phyloP scores from a whole-genome alignment of 2,797 vertebrate species.

The Decapterus maruadsi region DNA sequence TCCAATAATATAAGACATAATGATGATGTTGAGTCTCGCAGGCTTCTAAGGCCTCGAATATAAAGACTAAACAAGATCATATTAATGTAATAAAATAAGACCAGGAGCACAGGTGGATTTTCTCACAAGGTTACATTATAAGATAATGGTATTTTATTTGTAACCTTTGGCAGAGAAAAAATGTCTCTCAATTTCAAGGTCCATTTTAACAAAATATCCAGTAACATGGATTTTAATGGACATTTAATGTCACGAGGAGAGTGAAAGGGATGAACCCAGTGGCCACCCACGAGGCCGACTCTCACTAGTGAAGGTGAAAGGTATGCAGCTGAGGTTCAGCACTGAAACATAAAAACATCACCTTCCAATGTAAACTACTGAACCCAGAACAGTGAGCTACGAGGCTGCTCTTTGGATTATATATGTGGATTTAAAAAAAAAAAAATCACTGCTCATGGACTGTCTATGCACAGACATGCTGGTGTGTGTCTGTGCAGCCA shows the following conservation, averaged over 20 bases:
- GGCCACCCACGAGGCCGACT: constrained; percentile 84
- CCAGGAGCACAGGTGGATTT: neutral
- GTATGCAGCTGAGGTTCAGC: constrained; percentile 26
- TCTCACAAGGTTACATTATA: neutral
- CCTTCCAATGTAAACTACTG: constrained; percentile 1
- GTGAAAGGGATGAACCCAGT: constrained; percentile 32
- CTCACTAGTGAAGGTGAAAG: constrained; percentile 19
- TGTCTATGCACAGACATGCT: neutral
- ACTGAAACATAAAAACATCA: constrained; percentile 19
- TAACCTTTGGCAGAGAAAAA: neutral
- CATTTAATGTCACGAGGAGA: neutral
- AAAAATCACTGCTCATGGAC: neutral
- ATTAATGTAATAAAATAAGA: neutral
- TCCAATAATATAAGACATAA: neutral
- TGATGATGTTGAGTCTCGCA: neutral
- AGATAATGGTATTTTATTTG: neutral
- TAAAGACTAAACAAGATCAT: neutral
- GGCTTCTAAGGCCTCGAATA: neutral
- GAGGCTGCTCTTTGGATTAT: neutral
- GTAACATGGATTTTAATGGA: neutral
- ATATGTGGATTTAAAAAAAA: neutral
- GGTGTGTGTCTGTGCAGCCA: neutral
- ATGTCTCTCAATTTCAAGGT: neutral
- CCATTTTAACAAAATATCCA: neutral
- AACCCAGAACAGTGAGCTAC: neutral